These are phyloP conservation scores for Pseudococcus jackbeardsleyi DNA, from an alignment of 2,888 invertebrate genomes.

Conservation along the genomic window DNA sequence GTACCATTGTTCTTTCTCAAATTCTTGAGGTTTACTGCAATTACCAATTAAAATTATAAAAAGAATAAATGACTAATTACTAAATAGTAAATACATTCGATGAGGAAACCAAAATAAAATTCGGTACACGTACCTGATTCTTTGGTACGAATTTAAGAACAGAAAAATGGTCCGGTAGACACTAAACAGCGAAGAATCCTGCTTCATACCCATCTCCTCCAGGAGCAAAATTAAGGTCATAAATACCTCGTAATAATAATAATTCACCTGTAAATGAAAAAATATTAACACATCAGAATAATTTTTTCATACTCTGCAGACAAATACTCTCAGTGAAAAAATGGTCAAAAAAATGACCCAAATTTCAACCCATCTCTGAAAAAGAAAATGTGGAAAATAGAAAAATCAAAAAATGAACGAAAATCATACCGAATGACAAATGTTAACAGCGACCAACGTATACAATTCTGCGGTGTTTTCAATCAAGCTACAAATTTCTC, in stretches of 20 bases:
- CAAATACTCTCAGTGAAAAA: no score
- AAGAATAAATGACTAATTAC: background rate
- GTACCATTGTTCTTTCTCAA: slow-evolving; percentile 72
- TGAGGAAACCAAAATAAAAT: background rate
- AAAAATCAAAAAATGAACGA: no score
- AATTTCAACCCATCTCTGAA: no score
- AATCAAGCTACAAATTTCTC: slow-evolving; percentile 66
- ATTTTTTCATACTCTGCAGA: no score
- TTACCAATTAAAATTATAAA: background rate
- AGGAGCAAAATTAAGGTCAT: slow-evolving; percentile 70
- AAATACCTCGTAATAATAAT: slow-evolving; percentile 74
- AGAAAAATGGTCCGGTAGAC: slow-evolving; percentile 67
- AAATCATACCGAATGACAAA: slow-evolving; percentile 65
- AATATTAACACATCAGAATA: background rate
- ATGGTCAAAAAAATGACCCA: no score
- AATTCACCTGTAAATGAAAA: slow-evolving; percentile 71
- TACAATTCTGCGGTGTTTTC: slow-evolving; percentile 64
- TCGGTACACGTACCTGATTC: slow-evolving; percentile 68
- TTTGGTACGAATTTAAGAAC: slow-evolving; percentile 69
- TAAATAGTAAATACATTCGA: background rate
- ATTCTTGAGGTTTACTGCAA: slow-evolving; percentile 70
- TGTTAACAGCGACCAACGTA: slow-evolving; percentile 65
- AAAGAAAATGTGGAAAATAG: no score
- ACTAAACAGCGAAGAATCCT: slow-evolving; percentile 55
- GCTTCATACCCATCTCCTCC: slow-evolving; percentile 66